A percentile compares a stretch with the other conserved stretches of the same genome.
phyloP scores from a whole-genome alignment of 2,113 vertebrate species.

The Pelecanus crispus region DNA sequence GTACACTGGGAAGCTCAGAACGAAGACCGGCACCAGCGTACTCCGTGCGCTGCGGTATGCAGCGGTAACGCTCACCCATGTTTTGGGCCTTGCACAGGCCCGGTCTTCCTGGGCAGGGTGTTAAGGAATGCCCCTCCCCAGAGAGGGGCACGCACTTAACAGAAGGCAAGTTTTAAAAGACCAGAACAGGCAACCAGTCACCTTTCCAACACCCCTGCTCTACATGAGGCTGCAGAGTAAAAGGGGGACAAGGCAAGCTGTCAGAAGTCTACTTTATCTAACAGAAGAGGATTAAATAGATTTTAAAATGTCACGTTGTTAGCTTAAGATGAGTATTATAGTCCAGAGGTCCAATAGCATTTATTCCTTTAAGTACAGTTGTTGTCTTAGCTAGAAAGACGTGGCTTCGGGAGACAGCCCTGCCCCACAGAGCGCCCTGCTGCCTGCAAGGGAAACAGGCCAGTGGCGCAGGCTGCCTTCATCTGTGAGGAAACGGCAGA shows the following conservation, averaged over 20 bases:
- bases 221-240: not conserved
- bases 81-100: not conserved
- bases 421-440: fast-evolving
- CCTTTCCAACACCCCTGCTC: not conserved
- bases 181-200: not conserved
- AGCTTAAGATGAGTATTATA: not conserved
- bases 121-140: fast-evolving
- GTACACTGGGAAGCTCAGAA: not conserved
- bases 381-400: fast-evolving
- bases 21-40: fast-evolving
- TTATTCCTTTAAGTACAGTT: not conserved
- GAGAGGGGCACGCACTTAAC: fast-evolving
- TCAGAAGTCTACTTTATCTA: not conserved
- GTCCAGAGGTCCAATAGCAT: not conserved
- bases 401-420: not conserved
- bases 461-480: fast-evolving
- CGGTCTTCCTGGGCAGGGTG: fast-evolving
- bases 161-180: not conserved
- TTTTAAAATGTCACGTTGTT: not conserved
- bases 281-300: not conserved
- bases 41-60: fast-evolving
- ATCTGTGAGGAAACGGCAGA: not conserved
- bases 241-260: not conserved
- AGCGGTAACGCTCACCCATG: fast-evolving
- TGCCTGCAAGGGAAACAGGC: not conserved